Percentiles rank a stretch among this genome's conserved stretches.
phyloP scores from a whole-genome alignment of 2,888 invertebrate genomes.

The Apeira syringaria region DNA sequence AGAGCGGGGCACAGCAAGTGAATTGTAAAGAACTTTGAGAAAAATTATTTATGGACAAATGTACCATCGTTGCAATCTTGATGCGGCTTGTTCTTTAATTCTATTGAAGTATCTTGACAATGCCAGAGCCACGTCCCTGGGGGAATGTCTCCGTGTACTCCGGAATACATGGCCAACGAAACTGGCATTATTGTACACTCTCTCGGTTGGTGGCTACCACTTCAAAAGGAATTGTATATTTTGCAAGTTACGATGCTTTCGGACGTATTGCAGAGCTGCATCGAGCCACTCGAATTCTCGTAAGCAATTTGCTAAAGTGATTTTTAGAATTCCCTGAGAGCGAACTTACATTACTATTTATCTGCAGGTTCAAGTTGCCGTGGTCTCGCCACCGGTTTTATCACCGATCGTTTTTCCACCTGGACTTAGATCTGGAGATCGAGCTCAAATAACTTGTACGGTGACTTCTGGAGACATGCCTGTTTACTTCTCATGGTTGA shows the following conservation, averaged over 20 bases:
- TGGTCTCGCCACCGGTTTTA: conserved; percentile 89
- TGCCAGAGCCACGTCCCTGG: conserved; percentile 25
- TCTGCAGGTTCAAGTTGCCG: conserved; percentile 67
- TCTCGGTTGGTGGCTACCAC: conserved; percentile 10
- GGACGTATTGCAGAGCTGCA: conserved; percentile 12
- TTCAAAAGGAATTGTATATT: conserved; percentile 21
- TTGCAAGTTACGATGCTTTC: conserved; percentile 19
- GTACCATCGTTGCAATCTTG: conserved; percentile 19
- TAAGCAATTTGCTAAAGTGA: conserved; percentile 17
- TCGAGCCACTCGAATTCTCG: conserved; percentile 9
- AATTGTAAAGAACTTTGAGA: no score
- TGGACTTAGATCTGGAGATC: conserved; percentile 89
- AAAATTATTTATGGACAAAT: conserved; percentile 4
- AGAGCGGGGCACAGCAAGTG: no score
- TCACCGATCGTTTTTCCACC: conserved; percentile 93
- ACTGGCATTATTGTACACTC: conserved; percentile 16
- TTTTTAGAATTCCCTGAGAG: conserved; percentile 3
- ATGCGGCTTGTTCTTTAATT: conserved; percentile 15
- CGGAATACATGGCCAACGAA: conserved; percentile 23
- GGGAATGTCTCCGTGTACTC: conserved; percentile 14
- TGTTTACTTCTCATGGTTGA: conserved; percentile 87
- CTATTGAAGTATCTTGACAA: conserved; percentile 24
- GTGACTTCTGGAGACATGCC: conserved; percentile 90
- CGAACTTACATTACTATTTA: conserved; percentile 10
- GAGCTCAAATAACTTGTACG: conserved; percentile 92